Base-by-base conservation (phyloP, 2,797 vertebrate species). In the Remorina albescens region DNA sequence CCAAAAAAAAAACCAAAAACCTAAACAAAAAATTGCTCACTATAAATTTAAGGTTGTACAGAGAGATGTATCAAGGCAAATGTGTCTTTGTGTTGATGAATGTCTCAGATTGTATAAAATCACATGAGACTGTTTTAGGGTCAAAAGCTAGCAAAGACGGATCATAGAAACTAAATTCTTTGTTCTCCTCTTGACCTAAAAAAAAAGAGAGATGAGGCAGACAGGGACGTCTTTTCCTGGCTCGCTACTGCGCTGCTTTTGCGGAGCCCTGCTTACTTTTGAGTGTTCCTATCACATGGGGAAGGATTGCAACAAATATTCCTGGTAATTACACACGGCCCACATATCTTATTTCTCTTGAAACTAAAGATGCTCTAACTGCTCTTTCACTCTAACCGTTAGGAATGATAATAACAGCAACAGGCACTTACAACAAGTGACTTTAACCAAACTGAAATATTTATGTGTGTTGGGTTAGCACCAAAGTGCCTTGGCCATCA, bases 371-470 rank as follows among this genome's bases (percentile, higher is more conserved):
- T 5, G 34, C 34, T 49, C 21, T 25, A 26, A 28, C 23, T 30
- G 50, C 11, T 2, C 0, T 9, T 19, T 39, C 60, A 23, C 2
- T 16, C 30, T 37, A 16, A 25, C 30, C 2, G 21, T 64, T 51
- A 65, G 60, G 61, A 57, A 18, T 46, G 8, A 67, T 55, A 57
- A 4, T 55, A 1, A 57, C 65, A 54, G 67, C 26, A 78, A 71
- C 32, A 23, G 26, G 41, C 32, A 50, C 28, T 74, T 56, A 34
- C 4, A 60, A 56, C 32, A 55, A 47, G 50, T 70, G 15, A 41
- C 28, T 34, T 50, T 56, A 47, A 73, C 53, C 28, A 26, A 18
- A 71, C 30, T 54, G 55, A 47, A 75, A 69, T 26, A 79, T 76
- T 37, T 47, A 51, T 74, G 39, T 56, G 49, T 68, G 34, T 50